Base-by-base conservation (phyloP, 1,140 invertebrate species). In the Neodiprion pinetum region DNA sequence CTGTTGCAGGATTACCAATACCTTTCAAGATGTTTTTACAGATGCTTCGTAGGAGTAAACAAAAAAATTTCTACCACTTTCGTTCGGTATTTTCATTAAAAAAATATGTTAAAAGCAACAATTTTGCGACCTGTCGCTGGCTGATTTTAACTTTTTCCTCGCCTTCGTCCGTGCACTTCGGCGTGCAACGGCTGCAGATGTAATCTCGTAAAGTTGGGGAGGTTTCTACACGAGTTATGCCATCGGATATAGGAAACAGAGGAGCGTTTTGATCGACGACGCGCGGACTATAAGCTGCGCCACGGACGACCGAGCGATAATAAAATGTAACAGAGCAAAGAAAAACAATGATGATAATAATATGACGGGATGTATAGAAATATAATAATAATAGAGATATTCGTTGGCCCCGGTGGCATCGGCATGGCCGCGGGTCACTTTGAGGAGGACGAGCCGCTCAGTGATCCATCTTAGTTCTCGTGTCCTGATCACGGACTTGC, bases 301-400 rank as follows among this genome's bases (percentile, higher is more conserved):
- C 28, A 40, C 28, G 28, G 2, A 40, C 28, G 28, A 40, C 28
- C 28, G 28, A 40, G 28, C 28, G 28, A 40, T 40, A 40, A 40
- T 40, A 40, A 40, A 40, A 40, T 40, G 28, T 40, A 40, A 40
- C 28, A 40, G 28, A 40, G 28, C 28, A 61, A 61, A 61, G 53
- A 61, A 61, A 61, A 61, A 61, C 53, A 61, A 61, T 61, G 53
- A 61, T 12, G 53, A 61, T 61, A 61, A 61, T 17, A 17, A 12
- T 17, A 17, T 17, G n/a, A 61, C 53, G 53, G 5, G 11, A 4
- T 17, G 53, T 17, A 17, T 61, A 61, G 53, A 61, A 14, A 61
- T 14, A 61, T 61, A 61, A 61, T 61, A 61, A 61, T 61, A 61
- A 61, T 61, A 61, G 53, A 61, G 53, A 61, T 61, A 61, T 61